These are phyloP conservation scores for Holothuria leucospilota DNA, from an alignment of 53 echinoderm and acorn worm genomes.

Conservation along the genomic window DNA sequence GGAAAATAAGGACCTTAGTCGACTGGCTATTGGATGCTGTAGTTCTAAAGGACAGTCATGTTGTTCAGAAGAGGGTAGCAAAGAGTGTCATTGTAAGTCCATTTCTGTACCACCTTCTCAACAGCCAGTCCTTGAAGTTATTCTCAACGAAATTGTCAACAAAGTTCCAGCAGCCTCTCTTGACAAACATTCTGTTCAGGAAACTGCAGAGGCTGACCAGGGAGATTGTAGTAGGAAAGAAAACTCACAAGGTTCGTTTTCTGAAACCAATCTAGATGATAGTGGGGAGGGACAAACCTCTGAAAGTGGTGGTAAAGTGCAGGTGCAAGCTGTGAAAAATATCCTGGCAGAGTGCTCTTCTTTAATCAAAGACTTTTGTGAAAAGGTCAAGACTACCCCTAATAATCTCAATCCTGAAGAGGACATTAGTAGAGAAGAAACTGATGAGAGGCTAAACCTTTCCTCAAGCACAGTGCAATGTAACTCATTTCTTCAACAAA, in stretches of 20 bases:
- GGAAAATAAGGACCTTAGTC: constrained; percentile 31
- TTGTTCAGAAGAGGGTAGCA: constrained; percentile 6
- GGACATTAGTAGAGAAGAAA: no score
- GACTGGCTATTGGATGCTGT: constrained; percentile 59
- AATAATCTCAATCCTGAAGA: no score
- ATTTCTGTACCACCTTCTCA: constrained; percentile 47
- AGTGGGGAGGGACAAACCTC: no score
- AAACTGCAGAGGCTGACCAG: no score
- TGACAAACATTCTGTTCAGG: no score
- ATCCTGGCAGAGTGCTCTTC: constrained; percentile 44
- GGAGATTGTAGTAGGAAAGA: no score
- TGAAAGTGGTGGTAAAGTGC: no score
- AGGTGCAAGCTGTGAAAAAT: not conserved
- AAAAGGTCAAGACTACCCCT: not conserved
- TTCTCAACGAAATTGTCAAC: constrained; percentile 32
- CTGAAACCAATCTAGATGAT: no score
- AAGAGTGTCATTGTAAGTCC: constrained; percentile 43
- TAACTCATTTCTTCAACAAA: no score
- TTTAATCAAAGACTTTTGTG: constrained; percentile 7
- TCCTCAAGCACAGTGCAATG: no score
- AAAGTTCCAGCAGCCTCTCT: not conserved
- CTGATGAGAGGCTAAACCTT: no score
- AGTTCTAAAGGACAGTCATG: constrained; percentile 17
- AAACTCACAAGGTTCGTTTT: no score
- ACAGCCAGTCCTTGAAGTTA: constrained; percentile 29